Percentiles rank a stretch among this genome's conserved stretches.
Conservation (phyloP, 2,113 vertebrate genomes). For the Podocnemis expansa region DNA sequence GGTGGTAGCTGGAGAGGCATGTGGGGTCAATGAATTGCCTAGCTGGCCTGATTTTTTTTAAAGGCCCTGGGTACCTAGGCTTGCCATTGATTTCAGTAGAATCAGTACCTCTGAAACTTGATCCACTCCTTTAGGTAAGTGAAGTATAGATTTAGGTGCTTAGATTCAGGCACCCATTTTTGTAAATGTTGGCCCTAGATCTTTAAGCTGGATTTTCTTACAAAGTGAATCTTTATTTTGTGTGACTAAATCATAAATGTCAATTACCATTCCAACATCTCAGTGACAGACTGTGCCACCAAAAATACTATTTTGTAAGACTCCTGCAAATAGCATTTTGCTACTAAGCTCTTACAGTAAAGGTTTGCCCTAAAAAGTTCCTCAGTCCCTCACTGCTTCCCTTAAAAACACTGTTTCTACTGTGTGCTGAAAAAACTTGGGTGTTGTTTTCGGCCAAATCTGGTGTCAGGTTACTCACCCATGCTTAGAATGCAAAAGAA, state of each 20-base stretch:
- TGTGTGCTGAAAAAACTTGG: neutral
- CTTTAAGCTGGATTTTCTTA: neutral
- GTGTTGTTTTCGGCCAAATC: neutral
- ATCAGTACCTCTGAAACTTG: neutral
- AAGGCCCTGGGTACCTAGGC: no score
- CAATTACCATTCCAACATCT: neutral
- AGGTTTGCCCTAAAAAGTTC: neutral
- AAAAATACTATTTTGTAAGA: neutral
- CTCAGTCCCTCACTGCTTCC: neutral
- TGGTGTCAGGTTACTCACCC: neutral
- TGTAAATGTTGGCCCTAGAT: neutral
- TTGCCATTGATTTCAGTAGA: neutral
- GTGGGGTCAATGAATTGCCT: no score
- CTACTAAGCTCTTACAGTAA: no score
- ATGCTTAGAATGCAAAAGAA: neutral
- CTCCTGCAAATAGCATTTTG: no score
- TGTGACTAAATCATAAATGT: no score
- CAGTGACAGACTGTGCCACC: neutral
- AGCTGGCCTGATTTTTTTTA: no score
- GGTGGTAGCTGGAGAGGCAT: no score
- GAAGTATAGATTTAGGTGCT: neutral
- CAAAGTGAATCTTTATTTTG: neutral
- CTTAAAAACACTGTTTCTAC: neutral
- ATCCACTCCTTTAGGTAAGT: neutral
- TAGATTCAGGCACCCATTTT: neutral